These are phyloP conservation scores for Euwallacea fornicatus DNA, from an alignment of 1,140 invertebrate species.

Conservation along the genomic window DNA sequence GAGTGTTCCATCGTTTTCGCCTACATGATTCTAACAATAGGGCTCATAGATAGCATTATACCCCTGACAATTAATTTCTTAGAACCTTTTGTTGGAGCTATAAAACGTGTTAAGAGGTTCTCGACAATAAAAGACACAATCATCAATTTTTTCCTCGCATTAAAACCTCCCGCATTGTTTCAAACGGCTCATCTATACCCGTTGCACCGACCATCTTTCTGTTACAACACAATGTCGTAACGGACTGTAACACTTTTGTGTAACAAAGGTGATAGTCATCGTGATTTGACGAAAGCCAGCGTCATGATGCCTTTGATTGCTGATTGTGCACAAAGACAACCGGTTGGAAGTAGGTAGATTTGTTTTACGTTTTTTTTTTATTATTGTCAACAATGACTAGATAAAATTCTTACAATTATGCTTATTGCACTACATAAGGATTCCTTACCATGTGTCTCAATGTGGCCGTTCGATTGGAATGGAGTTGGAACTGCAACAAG, in stretches of 20 bases:
- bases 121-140: too few relatives aligned
- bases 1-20: too few relatives aligned
- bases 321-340: constrained; percentile 13
- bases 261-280: constrained; percentile 6
- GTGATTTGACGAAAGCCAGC: constrained; percentile 10
- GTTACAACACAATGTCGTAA: not conserved
- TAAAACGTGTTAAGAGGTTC: too few relatives aligned
- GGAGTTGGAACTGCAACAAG: too few relatives aligned
- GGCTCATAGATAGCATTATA: too few relatives aligned
- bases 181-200: too few relatives aligned
- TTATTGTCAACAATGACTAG: constrained; percentile 13
- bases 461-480: too few relatives aligned
- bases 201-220: too few relatives aligned
- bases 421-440: not conserved
- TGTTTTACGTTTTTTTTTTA: constrained; percentile 13
- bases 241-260: constrained; percentile 13
- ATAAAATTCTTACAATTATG: not conserved
- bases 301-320: constrained; percentile 12
- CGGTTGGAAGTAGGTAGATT: constrained; percentile 12
- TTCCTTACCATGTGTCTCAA: too few relatives aligned
- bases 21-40: too few relatives aligned
- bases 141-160: too few relatives aligned
- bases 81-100: not conserved
- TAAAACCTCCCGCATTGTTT: too few relatives aligned
- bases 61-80: not conserved